Percentiles rank a stretch among this genome's conserved stretches.
Conservation (phyloP, 37 sponge, comb jelly and placozoan species). For the Mnemiopsis leidyi region DNA sequence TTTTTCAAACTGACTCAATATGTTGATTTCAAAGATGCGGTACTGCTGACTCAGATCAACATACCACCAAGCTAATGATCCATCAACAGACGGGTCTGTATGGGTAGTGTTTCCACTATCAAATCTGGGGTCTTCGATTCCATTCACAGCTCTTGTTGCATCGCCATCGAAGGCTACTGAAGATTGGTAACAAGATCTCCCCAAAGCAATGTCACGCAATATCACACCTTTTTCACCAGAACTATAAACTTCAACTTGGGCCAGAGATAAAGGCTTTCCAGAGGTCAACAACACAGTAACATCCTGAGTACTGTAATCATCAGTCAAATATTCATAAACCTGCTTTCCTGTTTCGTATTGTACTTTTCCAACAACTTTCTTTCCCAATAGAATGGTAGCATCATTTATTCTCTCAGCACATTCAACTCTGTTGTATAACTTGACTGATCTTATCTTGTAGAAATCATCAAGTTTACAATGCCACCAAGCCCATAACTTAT, state of each 20-base stretch:
- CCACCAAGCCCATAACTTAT: neutral
- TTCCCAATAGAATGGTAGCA: neutral
- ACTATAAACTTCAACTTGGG: neutral
- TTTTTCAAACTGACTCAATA: neutral
- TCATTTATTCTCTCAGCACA: slow-evolving; percentile 4
- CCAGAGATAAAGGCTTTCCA: neutral
- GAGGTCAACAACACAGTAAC: neutral
- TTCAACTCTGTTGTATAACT: neutral
- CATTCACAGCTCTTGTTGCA: neutral
- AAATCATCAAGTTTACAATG: slow-evolving; percentile 6
- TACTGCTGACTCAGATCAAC: neutral
- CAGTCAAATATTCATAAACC: neutral
- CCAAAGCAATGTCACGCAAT: neutral
- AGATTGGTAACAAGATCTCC: neutral
- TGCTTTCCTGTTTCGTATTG: neutral
- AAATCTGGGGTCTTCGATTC: neutral
- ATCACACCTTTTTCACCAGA: neutral
- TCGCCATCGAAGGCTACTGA: neutral
- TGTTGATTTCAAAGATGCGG: neutral
- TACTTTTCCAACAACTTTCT: neutral
- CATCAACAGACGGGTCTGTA: neutral
- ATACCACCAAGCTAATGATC: neutral
- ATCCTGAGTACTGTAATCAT: neutral
- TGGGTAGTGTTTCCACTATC: neutral
- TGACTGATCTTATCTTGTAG: slow-evolving; percentile 7